Evolutionary conservation across 2,113 vertebrate species (phyloP), one percentile per base, ranked within the genome.

Genomic region (Mobula birostris): DNA sequence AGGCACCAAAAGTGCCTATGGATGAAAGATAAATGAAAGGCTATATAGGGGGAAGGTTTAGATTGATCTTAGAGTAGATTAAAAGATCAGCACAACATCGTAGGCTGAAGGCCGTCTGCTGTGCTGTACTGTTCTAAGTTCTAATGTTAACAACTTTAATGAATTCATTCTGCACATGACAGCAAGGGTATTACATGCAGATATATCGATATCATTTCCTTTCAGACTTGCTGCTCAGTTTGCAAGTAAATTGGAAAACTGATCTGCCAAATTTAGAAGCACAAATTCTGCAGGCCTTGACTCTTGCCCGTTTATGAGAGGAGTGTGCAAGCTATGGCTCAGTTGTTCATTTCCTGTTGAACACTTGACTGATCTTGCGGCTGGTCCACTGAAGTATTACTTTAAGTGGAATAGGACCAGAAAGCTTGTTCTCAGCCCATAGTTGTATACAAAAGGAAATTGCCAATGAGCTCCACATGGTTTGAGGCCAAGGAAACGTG

Each of bases 331-430:
- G 56, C 70, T 93, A 93, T 93, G 91, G 68, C 74, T 93, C 68
- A 74, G 91, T 93, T 93, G 91, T 93, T 93, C 91, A 93, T 93
- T 93, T 93, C 91, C 91, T 93, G 91, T 76, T 74, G 91, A 74
- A 93, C 91, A 36, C 40, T 32, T 93, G 91, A 93, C 68, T 93
- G 91, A 74, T 76, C 68, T 32, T 72, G 68, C 74, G 91, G 56
- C 36, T 68, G 19, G 19, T 27, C 68, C 36, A 29, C 21, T 29
- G 91, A 93, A 74, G 91, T 74, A 93, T 74, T 93, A 36, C 91
- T 76, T 93, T 36, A 12, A 76, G 36, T 56, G 70, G 40, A 93
- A 56, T 76, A 36, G 68, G 68, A 74, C 91, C 48, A 76, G 40
- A 76, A 74, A 48, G 70, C 36, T 74, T 93, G 70, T 74, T 74